These are phyloP conservation scores for Drosophila saltans DNA, from an alignment of 1,140 invertebrate genomes.

Conservation along the genomic window DNA sequence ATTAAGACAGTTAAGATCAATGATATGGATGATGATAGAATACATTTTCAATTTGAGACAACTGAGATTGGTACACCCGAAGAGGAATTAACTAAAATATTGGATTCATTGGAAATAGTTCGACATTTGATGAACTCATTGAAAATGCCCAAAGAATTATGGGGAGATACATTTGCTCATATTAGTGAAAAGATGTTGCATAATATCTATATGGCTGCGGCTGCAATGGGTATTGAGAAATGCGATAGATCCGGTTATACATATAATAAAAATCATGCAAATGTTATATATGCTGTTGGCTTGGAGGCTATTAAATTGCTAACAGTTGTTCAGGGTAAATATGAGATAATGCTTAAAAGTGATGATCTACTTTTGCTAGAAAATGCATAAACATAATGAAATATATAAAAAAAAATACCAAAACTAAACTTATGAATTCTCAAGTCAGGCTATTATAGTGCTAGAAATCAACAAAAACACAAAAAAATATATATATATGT, in stretches of 20 bases:
- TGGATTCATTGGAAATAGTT: constrained; percentile 26
- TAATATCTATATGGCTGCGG: constrained; percentile 12
- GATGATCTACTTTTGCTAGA: too few species aligned
- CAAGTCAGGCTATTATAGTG: constrained; percentile 15
- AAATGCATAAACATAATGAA: not conserved
- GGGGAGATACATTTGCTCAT: not conserved
- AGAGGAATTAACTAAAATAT: constrained; percentile 35
- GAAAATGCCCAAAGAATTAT: not conserved
- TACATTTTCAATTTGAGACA: not conserved
- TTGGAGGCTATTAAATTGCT: constrained; percentile 42
- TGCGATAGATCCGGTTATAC: not conserved
- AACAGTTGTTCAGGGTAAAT: constrained; percentile 26
- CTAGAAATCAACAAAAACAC: not conserved
- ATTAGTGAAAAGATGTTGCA: constrained; percentile 27
- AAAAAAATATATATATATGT: not conserved
- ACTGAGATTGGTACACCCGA: not conserved
- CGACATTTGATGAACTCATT: not conserved
- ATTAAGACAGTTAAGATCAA: not conserved
- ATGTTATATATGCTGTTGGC: constrained; percentile 2
- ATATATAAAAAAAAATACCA: constrained; percentile 18
- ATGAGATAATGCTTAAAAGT: constrained; percentile 19
- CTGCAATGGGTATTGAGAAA: not conserved
- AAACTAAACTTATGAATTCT: constrained; percentile 23
- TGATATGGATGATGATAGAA: not conserved
- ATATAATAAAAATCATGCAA: not conserved